phyloP scores from a whole-genome alignment of 2,888 invertebrate genomes.

The Noctua comes region DNA sequence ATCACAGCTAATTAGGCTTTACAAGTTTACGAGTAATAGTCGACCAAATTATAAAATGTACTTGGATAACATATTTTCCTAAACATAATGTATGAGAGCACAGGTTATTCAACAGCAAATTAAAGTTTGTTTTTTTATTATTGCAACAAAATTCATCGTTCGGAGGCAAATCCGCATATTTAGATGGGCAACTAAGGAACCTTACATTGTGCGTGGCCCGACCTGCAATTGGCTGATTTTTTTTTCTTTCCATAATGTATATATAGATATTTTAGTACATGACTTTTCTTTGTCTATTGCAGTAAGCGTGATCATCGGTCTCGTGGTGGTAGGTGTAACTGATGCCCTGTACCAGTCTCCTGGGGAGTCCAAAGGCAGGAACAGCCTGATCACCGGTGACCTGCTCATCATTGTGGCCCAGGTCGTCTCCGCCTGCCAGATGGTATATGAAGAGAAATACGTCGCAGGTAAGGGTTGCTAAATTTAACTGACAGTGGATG shows the following conservation, averaged over 20 bases:
- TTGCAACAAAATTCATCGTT: too few relatives aligned
- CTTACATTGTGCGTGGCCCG: too few relatives aligned
- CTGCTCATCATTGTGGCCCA: slow-evolving; percentile 93
- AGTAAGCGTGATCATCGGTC: slow-evolving; percentile 92
- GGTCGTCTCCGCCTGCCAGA: slow-evolving; percentile 96
- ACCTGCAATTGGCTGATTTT: too few relatives aligned
- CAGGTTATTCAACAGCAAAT: too few relatives aligned
- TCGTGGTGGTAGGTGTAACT: slow-evolving; percentile 93
- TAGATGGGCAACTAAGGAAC: too few relatives aligned
- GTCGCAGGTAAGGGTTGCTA: slow-evolving; percentile 89
- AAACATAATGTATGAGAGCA: too few relatives aligned
- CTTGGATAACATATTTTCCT: too few relatives aligned
- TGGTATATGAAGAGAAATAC: slow-evolving; percentile 98
- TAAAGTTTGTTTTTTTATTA: too few relatives aligned
- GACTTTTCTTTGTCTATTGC: slow-evolving; percentile 55
- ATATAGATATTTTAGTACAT: background rate
- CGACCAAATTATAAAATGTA: too few relatives aligned
- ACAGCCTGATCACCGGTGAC: slow-evolving; percentile 95
- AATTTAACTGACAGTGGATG: background rate
- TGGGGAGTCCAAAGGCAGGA: slow-evolving; percentile 88
- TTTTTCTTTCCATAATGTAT: background rate
- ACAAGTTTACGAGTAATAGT: too few relatives aligned
- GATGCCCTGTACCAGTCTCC: slow-evolving; percentile 91
- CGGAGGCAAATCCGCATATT: too few relatives aligned
- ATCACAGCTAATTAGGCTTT: too few relatives aligned